phyloP scores from a whole-genome alignment of 2,888 invertebrate genomes.

The Cephus pygmeus region DNA sequence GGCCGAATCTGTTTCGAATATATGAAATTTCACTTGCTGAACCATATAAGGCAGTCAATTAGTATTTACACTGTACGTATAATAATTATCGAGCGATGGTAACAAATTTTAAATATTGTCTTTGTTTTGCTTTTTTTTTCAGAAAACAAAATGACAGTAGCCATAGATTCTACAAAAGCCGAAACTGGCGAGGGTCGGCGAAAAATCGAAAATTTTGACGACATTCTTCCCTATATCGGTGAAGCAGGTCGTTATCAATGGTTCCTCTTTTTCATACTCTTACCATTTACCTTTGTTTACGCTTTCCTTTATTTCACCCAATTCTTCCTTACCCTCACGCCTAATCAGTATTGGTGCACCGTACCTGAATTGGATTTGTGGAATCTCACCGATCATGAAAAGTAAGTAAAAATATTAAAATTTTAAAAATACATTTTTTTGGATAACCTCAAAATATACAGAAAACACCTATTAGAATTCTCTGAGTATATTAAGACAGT shows the following conservation, averaged over 20 bases:
- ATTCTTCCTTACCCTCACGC: constrained; percentile 61
- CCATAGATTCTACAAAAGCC: constrained; percentile 46
- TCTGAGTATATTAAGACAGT: neutral
- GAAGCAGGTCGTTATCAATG: constrained; percentile 62
- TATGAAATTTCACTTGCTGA: neutral
- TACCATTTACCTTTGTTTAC: constrained; percentile 63
- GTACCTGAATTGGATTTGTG: constrained; percentile 52
- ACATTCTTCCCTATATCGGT: constrained; percentile 60
- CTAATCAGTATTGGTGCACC: constrained; percentile 60
- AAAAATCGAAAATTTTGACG: constrained; percentile 60
- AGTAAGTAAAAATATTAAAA: constrained; percentile 41
- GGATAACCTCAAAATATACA: neutral
- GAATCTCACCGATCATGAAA: constrained; percentile 56
- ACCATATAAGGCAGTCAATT: neutral
- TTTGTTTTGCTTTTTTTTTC: constrained; percentile 4
- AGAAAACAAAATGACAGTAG: constrained; percentile 53
- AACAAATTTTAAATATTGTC: neutral
- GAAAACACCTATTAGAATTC: neutral
- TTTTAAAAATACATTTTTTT: neutral
- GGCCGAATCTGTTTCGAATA: neutral
- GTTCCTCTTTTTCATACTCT: constrained; percentile 57
- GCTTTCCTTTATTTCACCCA: constrained; percentile 63
- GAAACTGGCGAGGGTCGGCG: constrained; percentile 47
- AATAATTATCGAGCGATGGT: neutral
- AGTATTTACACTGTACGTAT: neutral